These are phyloP conservation scores for Papilio dardanus DNA, from an alignment of 1,140 invertebrate genomes.

Conservation along the genomic window DNA sequence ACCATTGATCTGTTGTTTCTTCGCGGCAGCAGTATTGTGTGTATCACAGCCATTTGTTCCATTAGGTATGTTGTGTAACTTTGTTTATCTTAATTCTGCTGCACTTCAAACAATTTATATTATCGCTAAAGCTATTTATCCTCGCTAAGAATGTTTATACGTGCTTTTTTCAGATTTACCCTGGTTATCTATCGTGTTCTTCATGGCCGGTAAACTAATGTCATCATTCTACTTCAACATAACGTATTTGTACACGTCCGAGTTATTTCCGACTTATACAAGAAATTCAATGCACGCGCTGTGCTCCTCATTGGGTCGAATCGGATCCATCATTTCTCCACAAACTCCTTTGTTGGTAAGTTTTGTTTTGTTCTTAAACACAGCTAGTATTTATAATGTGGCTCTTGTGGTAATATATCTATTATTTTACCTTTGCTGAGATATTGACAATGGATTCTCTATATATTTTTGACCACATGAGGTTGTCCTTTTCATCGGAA, in stretches of 20 bases:
- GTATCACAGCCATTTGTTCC: slow-evolving; percentile 58
- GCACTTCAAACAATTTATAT: no score
- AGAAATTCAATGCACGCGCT: slow-evolving; percentile 85
- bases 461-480: background rate
- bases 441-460: background rate
- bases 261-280: slow-evolving; percentile 87
- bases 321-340: slow-evolving; percentile 87
- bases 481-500: no score
- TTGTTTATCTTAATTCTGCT: background rate
- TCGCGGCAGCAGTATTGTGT: slow-evolving; percentile 56
- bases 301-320: slow-evolving; percentile 86
- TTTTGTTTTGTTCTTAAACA: slow-evolving; percentile 19
- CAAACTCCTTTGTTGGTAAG: slow-evolving; percentile 83
- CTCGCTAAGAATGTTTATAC: background rate
- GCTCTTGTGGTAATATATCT: no score
- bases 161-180: slow-evolving; percentile 48
- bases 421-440: background rate
- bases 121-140: no score
- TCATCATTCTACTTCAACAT: slow-evolving; percentile 83
- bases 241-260: slow-evolving; percentile 86
- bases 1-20: slow-evolving; percentile 55
- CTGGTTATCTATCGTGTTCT: slow-evolving; percentile 63
- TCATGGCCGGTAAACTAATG: slow-evolving; percentile 85
- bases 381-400: background rate
- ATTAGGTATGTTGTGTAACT: slow-evolving; percentile 47